phyloP scores from a whole-genome alignment of 2,113 vertebrate species.

The Phrynocephalus versicolor region DNA sequence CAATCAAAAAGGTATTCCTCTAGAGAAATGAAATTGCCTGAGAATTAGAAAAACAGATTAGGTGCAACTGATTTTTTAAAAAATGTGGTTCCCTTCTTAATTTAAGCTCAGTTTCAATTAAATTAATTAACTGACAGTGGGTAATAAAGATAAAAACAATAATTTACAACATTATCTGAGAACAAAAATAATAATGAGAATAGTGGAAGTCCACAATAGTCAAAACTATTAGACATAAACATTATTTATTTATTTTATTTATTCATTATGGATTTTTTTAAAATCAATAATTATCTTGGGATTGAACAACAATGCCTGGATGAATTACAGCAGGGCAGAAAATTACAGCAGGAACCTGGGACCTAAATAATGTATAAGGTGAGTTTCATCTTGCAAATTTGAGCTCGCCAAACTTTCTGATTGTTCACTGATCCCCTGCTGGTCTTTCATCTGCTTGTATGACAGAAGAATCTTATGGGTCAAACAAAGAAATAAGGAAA shows the following conservation, averaged over 20 bases:
- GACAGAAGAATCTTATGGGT: not conserved
- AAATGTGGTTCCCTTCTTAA: not conserved
- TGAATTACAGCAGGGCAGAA: not conserved
- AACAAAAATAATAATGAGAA: not conserved
- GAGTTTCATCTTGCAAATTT: no score
- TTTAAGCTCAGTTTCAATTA: not conserved
- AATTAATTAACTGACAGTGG: not conserved
- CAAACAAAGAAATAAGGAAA: not conserved
- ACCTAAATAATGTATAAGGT: no score
- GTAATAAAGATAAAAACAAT: not conserved
- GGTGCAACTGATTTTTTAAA: not conserved
- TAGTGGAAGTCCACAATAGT: not conserved
- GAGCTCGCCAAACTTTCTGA: not conserved
- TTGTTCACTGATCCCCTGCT: not conserved
- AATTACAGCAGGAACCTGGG: not conserved
- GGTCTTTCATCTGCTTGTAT: not conserved
- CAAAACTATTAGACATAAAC: no score
- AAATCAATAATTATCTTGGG: not conserved
- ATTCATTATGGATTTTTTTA: no score
- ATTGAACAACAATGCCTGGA: not conserved
- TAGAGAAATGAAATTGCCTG: constrained; percentile 9
- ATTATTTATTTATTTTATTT: no score
- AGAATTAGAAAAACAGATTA: constrained; percentile 29
- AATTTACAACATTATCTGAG: not conserved
- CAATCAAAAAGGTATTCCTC: constrained; percentile 39